Evolutionary conservation across 2,113 vertebrate species (phyloP).

Genomic region (Pluvianellus socialis): DNA sequence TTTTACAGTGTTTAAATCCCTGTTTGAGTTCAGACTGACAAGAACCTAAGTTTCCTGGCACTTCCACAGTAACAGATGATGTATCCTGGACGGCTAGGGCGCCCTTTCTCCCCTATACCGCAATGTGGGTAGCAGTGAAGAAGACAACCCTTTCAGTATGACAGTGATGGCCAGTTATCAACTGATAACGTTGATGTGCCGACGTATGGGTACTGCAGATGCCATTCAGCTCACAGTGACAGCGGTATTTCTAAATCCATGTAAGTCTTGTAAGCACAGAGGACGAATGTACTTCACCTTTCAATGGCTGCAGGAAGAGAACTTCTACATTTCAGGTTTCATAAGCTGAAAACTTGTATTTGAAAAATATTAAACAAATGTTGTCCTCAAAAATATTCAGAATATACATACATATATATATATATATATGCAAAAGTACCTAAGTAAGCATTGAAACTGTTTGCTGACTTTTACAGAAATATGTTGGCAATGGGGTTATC

Average conservation of each 20-base stretch:
- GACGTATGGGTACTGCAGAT: neutral
- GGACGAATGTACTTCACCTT: neutral
- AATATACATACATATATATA: neutral
- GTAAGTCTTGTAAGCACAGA: neutral
- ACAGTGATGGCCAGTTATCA: neutral
- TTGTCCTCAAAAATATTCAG: neutral
- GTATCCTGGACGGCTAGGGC: neutral
- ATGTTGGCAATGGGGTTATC: neutral
- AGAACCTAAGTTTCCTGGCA: neutral
- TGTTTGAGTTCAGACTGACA: neutral
- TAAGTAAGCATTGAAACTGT: neutral
- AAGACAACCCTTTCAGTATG: neutral
- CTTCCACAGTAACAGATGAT: neutral
- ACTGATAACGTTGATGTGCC: neutral
- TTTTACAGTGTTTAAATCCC: neutral
- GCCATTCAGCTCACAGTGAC: neutral
- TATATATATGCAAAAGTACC: neutral
- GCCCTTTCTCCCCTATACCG: neutral
- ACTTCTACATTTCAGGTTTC: neutral
- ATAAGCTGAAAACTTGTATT: neutral
- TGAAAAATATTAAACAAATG: neutral
- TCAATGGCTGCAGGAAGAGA: neutral
- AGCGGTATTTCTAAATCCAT: neutral
- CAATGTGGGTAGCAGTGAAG: neutral
- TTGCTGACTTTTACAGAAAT: neutral